Base-by-base conservation (phyloP, 2,888 invertebrate genomes). In the Lysandra coridon region DNA sequence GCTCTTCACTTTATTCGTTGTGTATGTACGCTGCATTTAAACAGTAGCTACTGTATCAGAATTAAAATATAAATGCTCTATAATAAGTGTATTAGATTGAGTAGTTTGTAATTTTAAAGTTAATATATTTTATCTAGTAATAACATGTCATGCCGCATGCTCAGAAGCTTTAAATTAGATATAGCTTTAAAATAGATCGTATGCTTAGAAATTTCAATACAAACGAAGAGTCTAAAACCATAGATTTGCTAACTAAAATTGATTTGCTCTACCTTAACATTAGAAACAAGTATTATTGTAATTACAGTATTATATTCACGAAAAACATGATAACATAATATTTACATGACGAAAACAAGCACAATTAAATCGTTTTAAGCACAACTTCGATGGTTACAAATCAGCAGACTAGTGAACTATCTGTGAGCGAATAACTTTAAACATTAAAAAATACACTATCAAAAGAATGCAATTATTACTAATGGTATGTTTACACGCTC, bases 311-410 rank as follows among this genome's bases (percentile, higher is more conserved):
- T 57, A 17, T 57, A 57, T 57, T 57, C 64, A 69, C 64, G 23
- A n/a, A 69, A 30, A 37, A 37, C 10, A 69, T 57, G 57, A 57
- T 23, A 37, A 3, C 2, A 57, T 17, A 75, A 23, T 75, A 75
- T 49, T 23, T 49, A 75, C 75, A 75, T 30, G 4, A 76, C 76
- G 17, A 30, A 76, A 76, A 75, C 49, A 76, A 76, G 76, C 76
- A 76, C 57, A 76, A 69, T 30, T 57, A 57, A 76, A 53, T 76
- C 17, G 17, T 76, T 76, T 76, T 44, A 76, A 76, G 76, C 76
- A 76, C 57, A 53, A 76, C 49, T 14, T 76, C 33, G 7, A 7
- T 17, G 49, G 30, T n/a, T 75, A 76, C 12, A 49, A 30, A 76
- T 33, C 49, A 33, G 33, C 76, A 76, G 17, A 53, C 57, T 33